Conservation (phyloP, 1,140 invertebrate species). For the Drosophila ambigua region DNA sequence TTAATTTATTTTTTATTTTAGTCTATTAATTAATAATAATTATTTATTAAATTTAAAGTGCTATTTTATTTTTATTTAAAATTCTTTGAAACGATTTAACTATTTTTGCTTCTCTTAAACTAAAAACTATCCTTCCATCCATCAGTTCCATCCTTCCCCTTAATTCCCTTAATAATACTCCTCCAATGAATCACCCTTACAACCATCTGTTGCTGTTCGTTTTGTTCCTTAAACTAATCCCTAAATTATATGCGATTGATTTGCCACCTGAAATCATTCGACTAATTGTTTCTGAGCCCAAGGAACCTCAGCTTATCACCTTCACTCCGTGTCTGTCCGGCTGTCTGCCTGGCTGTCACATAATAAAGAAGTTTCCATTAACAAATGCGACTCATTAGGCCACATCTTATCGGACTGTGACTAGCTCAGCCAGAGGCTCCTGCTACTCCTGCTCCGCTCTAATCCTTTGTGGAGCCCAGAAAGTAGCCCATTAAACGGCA, state of each 20-base stretch:
- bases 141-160: not conserved
- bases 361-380: constrained; percentile 47
- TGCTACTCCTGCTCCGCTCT: constrained; percentile 16
- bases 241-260: constrained; percentile 43
- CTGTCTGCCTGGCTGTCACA: not conserved
- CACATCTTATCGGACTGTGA: constrained; percentile 47
- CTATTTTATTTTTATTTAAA: no score
- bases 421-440: constrained; percentile 3
- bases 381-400: constrained; percentile 61
- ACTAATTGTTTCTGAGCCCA: constrained; percentile 43
- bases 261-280: constrained; percentile 50
- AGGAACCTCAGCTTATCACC: constrained; percentile 53
- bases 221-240: constrained; percentile 39
- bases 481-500: constrained; percentile 63
- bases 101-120: no score
- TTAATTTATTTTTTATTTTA: no score
- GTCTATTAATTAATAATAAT: no score
- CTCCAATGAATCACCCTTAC: constrained; percentile 18
- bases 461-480: constrained; percentile 61
- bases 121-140: not conserved
- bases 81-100: no score
- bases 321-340: not conserved
- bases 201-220: not conserved
- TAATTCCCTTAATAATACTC: not conserved
- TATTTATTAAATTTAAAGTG: no score